Base-by-base conservation (phyloP, 2,113 vertebrate genomes). In the Petaurus breviceps region DNA sequence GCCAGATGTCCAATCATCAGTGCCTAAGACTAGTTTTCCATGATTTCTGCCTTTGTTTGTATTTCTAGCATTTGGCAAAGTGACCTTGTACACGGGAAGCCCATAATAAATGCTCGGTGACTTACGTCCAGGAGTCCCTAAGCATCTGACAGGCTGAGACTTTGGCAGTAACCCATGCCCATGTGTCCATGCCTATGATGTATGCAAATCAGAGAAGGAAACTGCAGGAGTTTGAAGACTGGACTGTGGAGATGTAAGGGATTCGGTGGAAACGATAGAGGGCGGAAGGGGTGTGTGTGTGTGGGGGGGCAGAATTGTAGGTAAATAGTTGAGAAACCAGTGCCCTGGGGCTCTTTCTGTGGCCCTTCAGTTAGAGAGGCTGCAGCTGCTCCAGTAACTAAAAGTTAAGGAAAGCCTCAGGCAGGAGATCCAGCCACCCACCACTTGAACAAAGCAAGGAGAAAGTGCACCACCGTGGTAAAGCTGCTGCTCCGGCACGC, bases 301-400 rank as follows among this genome's bases (percentile, higher is more conserved):
- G 11, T 25, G 77, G 61, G 51, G n/a, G 37, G 51, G 92, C 54
- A 1, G 61, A 31, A 53, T n/a, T 61, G 91, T 24, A 49, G 25
- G n/a, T 1, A 19, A 77, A 96, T 98, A 98, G 97, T 98, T 97
- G 92, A 46, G 77, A 28, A 77, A 91, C 94, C 46, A 7, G 37
- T 89, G 95, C 92, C 46, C 96, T 50, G 3, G 1, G 95, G 96
- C 19, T 96, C 96, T 97, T 98, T 97, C 97, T 97, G 95, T 95
- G 54, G 37, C 4, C 37, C 61, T n/a, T n/a, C 61, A 19, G 61
- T 84, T 55, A 28, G 90, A 95, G n/a, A 52, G 14, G 92, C 91
- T 31, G n/a, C 49, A 92, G 61, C 95, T n/a, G 96, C 95, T 96
- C 52, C 90, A 23, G 55, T 91, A 46, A 57, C 46, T 26, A 23